A percentile compares a stretch with the other conserved stretches of the same genome.
These are phyloP conservation scores for Elephantulus edwardii DNA, from an alignment of 2,113 vertebrate species.

Conservation along the genomic window DNA sequence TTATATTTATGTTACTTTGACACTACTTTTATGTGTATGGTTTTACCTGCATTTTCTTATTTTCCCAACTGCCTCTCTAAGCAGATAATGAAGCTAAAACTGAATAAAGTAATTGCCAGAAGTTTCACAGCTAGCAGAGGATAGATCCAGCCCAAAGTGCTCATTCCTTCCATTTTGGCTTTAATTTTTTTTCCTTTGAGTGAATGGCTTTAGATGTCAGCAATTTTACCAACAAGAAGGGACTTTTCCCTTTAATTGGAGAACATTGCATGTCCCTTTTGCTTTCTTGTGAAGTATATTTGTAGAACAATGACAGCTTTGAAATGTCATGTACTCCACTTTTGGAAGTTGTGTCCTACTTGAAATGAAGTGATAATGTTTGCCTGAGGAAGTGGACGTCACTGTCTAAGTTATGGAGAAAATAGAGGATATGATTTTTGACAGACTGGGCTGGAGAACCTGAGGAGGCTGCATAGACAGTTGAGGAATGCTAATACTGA, in stretches of 20 bases:
- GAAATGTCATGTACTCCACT: slow-evolving; percentile 51
- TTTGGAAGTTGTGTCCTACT: slow-evolving; percentile 31
- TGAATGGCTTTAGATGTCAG: slow-evolving; percentile 56
- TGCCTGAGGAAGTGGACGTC: not conserved
- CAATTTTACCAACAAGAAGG: slow-evolving; percentile 57
- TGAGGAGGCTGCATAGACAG: not conserved
- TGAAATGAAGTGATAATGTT: not conserved
- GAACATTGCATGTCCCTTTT: slow-evolving; percentile 59
- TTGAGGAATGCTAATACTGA: not conserved
- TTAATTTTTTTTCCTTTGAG: slow-evolving; percentile 42
- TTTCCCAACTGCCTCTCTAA: slow-evolving; percentile 18
- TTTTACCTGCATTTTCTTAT: slow-evolving; percentile 37
- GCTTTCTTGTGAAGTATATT: slow-evolving; percentile 52
- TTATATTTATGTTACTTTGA: slow-evolving; percentile 39
- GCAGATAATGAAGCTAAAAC: slow-evolving; percentile 14
- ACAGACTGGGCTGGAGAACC: not conserved
- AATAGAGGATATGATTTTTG: not conserved
- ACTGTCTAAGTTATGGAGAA: not conserved
- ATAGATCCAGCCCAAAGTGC: not conserved
- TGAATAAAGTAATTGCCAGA: not conserved
- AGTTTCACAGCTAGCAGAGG: not conserved
- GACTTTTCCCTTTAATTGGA: slow-evolving; percentile 46
- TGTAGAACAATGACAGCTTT: slow-evolving; percentile 44
- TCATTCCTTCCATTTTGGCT: slow-evolving; percentile 4
- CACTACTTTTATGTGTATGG: slow-evolving; percentile 12